Conservation (phyloP, 2,113 vertebrate species). For the Mugil cephalus region DNA sequence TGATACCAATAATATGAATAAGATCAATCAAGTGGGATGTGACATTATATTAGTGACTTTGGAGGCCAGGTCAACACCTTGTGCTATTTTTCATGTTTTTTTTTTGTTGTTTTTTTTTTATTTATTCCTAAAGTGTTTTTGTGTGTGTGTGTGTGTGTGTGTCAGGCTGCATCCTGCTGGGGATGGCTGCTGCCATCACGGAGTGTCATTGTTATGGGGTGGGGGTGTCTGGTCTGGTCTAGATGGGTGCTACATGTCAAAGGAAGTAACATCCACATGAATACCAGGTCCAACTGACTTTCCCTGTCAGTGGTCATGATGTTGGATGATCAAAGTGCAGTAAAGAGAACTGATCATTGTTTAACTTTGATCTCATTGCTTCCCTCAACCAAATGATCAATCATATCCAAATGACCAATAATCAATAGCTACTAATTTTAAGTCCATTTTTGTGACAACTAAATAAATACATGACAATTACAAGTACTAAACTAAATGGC, state of each 20-base stretch:
- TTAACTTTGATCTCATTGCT: conserved; percentile 58
- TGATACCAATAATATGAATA: conserved; percentile 17
- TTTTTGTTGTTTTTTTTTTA: too few relatives aligned
- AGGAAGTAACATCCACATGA: too few relatives aligned
- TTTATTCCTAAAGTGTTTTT: too few relatives aligned
- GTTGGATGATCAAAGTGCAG: conserved; percentile 59
- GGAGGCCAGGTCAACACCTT: too few relatives aligned
- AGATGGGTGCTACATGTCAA: too few relatives aligned
- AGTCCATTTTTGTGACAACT: conserved; percentile 17
- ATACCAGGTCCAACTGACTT: too few relatives aligned
- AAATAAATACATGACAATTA: conserved; percentile 36
- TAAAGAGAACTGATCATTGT: conserved; percentile 53
- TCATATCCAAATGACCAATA: conserved; percentile 49
- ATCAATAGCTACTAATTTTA: conserved; percentile 58
- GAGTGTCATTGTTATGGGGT: too few relatives aligned
- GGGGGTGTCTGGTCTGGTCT: too few relatives aligned
- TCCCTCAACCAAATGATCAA: conserved; percentile 38
- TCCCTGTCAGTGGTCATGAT: not conserved
- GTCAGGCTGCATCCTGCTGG: too few relatives aligned
- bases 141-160: too few relatives aligned
- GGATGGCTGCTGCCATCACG: too few relatives aligned
- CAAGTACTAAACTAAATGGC: conserved; percentile 43
- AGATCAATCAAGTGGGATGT: conserved; percentile 26
- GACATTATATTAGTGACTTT: conserved; percentile 55
- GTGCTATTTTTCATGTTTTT: too few relatives aligned